Evolutionary conservation across 1,140 invertebrate species (phyloP).

Genomic region (Apis mellifera): DNA sequence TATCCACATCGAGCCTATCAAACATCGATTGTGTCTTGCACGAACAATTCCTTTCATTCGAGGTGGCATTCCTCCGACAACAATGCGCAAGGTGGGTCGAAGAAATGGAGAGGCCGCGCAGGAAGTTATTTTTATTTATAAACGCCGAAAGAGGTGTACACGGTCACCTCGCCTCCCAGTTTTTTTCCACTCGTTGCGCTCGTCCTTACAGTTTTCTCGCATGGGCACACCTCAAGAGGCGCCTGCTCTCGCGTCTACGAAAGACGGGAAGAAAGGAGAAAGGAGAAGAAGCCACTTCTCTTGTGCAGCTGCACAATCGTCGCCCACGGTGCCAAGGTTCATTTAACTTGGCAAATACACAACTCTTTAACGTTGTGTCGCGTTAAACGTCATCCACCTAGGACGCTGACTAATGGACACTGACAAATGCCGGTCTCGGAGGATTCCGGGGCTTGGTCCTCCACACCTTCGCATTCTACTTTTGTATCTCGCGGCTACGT

Average conservation of each 20-base stretch:
- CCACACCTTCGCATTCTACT: conserved; percentile 37
- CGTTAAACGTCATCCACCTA: conserved; percentile 60
- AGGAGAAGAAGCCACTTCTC: conserved; percentile 19
- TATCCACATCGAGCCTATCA: neutral
- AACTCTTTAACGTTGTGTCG: conserved; percentile 71
- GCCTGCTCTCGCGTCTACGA: conserved; percentile 38
- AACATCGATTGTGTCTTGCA: neutral
- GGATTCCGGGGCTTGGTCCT: conserved; percentile 36
- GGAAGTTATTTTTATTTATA: conserved; percentile 63
- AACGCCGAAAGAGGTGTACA: conserved; percentile 32
- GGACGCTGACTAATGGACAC: conserved; percentile 62
- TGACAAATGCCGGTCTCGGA: conserved; percentile 64
- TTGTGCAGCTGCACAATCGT: conserved; percentile 70
- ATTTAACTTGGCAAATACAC: conserved; percentile 70
- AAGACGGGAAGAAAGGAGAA: neutral
- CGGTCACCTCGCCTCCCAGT: conserved; percentile 40
- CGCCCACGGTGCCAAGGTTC: conserved; percentile 65
- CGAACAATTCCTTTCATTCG: neutral
- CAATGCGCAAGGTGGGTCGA: neutral
- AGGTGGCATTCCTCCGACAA: neutral
- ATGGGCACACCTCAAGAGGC: conserved; percentile 66
- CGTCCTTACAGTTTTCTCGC: conserved; percentile 63
- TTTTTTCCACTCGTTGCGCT: conserved; percentile 35
- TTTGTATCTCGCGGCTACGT: neutral
- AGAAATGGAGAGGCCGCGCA: neutral